Base-by-base conservation (phyloP, 2,797 vertebrate genomes). In the Chelon labrosus region DNA sequence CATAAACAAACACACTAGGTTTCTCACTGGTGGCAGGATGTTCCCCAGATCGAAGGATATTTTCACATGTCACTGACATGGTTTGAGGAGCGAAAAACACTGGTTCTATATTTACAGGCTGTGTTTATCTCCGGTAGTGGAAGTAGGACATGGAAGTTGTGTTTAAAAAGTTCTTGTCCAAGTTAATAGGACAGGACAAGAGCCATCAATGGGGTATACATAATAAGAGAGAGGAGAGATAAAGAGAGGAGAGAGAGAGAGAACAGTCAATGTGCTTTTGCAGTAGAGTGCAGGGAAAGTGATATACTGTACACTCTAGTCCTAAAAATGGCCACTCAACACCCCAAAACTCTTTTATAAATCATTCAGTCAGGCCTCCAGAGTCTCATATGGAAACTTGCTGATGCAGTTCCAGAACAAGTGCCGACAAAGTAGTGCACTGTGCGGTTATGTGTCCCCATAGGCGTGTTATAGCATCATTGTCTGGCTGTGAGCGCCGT, bases 61-160 rank as follows among this genome's bases (percentile, higher is more conserved):
- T 88, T 90, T 88, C 81, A 78, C 85, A 80, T 82, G 88, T 85
- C 83, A 80, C 75, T 57, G 79, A 83, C 71, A 77, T 35, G 70
- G 77, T 74, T 78, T 72, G 85, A 83, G 44, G 72, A 75, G 82
- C 31, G 31, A 77, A 88, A 85, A 86, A 87, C 77, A 80, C 57
- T 2, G 38, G 62, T 74, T 87, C 85, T 89, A 82, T 85, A 89
- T 90, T 92, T 93, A 82, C 72, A 77, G 56, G 58, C 70, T 72
- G 70, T 89, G 85, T 91, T 93, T 90, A 88, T 85, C 82, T 86
- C 76, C 85, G 80, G 80, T 73, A 83, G 88, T 89, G 85, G 83
- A 84, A 87, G 71, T 70, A 44, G 89, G 89, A 91, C 80, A 77
- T 78, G 84, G 85, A 87, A 72, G 87, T 80, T 83, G 75, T 76